Base-by-base conservation (phyloP, 2,797 vertebrate genomes). In the Acanthurus leucopareius region DNA sequence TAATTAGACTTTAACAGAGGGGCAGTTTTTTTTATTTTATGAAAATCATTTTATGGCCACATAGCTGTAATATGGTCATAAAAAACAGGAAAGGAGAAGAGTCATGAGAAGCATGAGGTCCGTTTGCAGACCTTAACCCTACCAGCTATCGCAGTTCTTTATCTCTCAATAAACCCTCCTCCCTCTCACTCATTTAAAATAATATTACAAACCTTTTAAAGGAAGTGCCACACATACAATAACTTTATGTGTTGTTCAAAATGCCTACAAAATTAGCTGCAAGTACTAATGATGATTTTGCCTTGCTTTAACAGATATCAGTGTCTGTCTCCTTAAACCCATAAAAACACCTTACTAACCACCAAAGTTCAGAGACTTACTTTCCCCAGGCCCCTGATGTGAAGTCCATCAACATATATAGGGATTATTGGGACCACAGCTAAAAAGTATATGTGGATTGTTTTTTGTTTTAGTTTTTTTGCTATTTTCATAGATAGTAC, bases 1-100 rank as follows among this genome's bases (percentile, higher is more conserved):
- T 48, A 14, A 68, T 79, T 81, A 64, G 8, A 75, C n/a, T 77
- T 89, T 84, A 79, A 84, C 75, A 80, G 69, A 73, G 8, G 16
- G 22, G 10, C 54, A 44, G 3, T 73, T 80, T 70, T 80, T 70
- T 28, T 14, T 8, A 45, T 58, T 77, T 82, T 80, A 75, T 85
- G 69, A 77, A 49, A 40, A 19, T 16, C 1, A 61, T 75, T 86
- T 88, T 85, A 84, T 79, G 75, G 56, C 60, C 20, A 13, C 3
- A 45, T 20, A 57, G 67, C 54, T 70, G 20, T 69, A 83, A 87
- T 8, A 67, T 2, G 62, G 47, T 64, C 69, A 57, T 68, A 11
- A 54, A 73, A 42, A 73, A 60, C 4, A 61, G 28, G 32, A 63
- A 2, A 15, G 4, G 6, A 73, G 32, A 48, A 3, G 17, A 35